Evolutionary conservation across 2,797 vertebrate genomes (phyloP).

Genomic region (Tinamus major): DNA sequence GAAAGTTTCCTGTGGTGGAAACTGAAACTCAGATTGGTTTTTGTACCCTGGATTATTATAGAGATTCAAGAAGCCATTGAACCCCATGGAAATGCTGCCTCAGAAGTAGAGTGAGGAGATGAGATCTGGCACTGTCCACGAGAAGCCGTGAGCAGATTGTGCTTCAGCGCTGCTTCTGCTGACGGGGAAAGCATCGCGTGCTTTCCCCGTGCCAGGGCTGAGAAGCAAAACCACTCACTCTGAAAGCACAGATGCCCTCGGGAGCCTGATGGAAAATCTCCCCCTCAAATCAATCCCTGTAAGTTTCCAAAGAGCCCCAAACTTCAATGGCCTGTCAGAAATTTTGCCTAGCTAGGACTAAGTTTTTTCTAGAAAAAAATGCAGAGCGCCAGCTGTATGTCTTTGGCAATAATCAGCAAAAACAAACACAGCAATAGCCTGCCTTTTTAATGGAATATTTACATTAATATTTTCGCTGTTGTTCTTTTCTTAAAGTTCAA

Average conservation of each 20-base stretch:
- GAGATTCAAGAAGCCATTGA: not conserved
- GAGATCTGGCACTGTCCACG: not conserved
- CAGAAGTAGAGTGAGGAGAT: not conserved
- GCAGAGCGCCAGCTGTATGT: slow-evolving; percentile 2
- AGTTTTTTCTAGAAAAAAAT: not conserved
- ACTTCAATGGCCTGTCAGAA: slow-evolving; percentile 11
- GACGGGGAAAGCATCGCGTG: not conserved
- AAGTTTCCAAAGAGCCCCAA: slow-evolving; percentile 26
- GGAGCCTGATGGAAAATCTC: slow-evolving; percentile 17
- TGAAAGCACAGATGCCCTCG: not conserved
- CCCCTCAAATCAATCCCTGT: slow-evolving; percentile 17
- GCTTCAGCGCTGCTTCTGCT: not conserved
- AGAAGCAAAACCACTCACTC: not conserved
- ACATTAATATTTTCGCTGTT: slow-evolving; percentile 38
- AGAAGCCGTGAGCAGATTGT: not conserved
- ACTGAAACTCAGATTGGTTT: not conserved
- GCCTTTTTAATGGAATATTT: slow-evolving; percentile 20
- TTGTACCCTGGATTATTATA: not conserved
- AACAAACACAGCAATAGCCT: not conserved
- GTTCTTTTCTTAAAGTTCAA: slow-evolving; percentile 55
- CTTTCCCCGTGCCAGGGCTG: not conserved
- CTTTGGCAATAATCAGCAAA: slow-evolving; percentile 43
- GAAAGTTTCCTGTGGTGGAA: not conserved
- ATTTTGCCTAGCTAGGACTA: not conserved
- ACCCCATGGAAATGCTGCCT: not conserved